Evolutionary conservation across 1,140 invertebrate genomes (phyloP).

Genomic region (Leptinotarsa lineolata): DNA sequence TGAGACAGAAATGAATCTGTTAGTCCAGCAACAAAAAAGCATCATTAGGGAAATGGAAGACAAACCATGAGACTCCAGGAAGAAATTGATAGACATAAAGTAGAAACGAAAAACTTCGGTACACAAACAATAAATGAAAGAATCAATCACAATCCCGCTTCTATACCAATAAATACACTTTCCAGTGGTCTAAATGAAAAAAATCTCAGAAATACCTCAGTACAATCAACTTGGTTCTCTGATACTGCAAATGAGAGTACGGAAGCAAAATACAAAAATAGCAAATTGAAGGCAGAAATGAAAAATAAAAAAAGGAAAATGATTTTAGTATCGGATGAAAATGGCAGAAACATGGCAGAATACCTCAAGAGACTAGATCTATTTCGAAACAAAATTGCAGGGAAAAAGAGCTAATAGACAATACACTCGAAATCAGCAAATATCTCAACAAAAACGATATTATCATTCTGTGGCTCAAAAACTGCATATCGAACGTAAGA

Average conservation of each 20-base stretch:
- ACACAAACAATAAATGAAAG: neutral
- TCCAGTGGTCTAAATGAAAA: neutral
- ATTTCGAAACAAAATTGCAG: constrained; percentile 10
- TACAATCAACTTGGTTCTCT: too few species aligned
- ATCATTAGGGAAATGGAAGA: neutral
- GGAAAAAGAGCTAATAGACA: constrained; percentile 1
- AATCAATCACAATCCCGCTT: neutral
- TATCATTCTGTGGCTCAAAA: neutral
- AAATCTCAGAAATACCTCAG: neutral
- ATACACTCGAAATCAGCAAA: neutral
- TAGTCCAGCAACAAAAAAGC: neutral
- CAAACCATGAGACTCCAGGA: neutral
- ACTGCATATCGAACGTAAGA: constrained; percentile 1
- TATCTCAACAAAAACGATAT: neutral
- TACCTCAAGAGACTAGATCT: constrained; percentile 12
- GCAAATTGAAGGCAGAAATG: constrained; percentile 4
- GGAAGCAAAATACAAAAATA: neutral
- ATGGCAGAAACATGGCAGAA: constrained; percentile 13
- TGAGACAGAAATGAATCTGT: neutral
- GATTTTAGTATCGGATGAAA: constrained; percentile 13
- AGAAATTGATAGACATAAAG: neutral
- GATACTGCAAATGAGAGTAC: neutral
- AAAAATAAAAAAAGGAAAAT: constrained; percentile 7
- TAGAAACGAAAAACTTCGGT: neutral
- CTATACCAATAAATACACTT: neutral